phyloP scores from a whole-genome alignment of 2,797 vertebrate species.

The Lutjanus argentimaculatus region DNA sequence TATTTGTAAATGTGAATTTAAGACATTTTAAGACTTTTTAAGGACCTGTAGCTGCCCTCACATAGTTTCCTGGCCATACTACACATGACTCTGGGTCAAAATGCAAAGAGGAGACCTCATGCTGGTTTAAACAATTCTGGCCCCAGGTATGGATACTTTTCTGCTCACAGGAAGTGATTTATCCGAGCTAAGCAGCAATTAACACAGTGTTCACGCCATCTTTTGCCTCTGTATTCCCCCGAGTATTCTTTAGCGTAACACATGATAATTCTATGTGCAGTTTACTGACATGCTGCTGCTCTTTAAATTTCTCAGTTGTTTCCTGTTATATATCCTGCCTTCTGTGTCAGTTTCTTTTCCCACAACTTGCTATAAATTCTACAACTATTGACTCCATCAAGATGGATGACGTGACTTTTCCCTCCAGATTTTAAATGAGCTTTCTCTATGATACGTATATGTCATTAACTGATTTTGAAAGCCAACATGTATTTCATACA shows the following conservation, averaged over 20 bases:
- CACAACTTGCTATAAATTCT: slow-evolving; percentile 48
- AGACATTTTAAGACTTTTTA: too few species aligned
- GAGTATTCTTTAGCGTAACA: slow-evolving; percentile 2
- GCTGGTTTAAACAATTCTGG: not conserved
- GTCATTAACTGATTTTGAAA: slow-evolving; percentile 74
- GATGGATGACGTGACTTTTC: slow-evolving; percentile 54
- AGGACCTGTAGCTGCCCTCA: too few species aligned
- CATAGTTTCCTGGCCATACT: too few species aligned
- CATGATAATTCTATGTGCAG: slow-evolving; percentile 23
- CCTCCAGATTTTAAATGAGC: slow-evolving; percentile 61
- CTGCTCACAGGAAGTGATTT: slow-evolving; percentile 2
- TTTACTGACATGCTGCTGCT: slow-evolving; percentile 15
- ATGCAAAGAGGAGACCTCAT: too few species aligned
- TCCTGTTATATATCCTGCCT: not conserved
- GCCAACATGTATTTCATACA: slow-evolving; percentile 70
- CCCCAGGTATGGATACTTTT: not conserved
- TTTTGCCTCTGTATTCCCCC: not conserved
- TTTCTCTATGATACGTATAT: slow-evolving; percentile 66
- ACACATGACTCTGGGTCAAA: too few species aligned
- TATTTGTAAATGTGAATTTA: too few species aligned
- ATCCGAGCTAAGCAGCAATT: slow-evolving; percentile 4
- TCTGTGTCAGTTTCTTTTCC: slow-evolving; percentile 35
- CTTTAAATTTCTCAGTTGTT: slow-evolving; percentile 29
- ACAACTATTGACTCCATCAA: slow-evolving; percentile 47
- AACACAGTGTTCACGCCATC: not conserved